A percentile compares a stretch with the other conserved stretches of the same genome.
Evolutionary conservation across 2,888 invertebrate species (phyloP).

Genomic region (Melieria omissa): DNA sequence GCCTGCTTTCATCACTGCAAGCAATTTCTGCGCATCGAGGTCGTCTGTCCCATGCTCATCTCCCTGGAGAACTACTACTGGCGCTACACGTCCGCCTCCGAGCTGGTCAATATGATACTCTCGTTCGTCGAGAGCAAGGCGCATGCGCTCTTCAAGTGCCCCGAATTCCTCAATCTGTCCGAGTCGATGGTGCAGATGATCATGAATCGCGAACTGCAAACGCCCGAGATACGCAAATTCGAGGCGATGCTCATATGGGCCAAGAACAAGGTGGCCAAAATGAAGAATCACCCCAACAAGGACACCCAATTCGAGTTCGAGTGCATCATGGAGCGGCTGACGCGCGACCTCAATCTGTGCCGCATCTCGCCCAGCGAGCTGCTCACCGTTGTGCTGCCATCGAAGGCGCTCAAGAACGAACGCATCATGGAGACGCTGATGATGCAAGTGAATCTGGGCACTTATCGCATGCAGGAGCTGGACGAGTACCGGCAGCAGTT

Average conservation of each 20-base stretch:
- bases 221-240: constrained; percentile 89
- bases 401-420: constrained; percentile 93
- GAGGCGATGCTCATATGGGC: constrained; percentile 95
- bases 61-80: constrained; percentile 94
- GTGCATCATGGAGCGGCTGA: constrained; percentile 91
- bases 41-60: constrained; percentile 92
- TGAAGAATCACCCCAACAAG: constrained; percentile 81
- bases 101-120: constrained; percentile 93
- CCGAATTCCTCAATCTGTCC: constrained; percentile 87
- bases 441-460: constrained; percentile 93
- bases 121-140: constrained; percentile 90
- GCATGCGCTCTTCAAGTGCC: constrained; percentile 83
- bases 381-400: constrained; percentile 91
- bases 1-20: constrained; percentile 97
- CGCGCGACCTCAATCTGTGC: constrained; percentile 87
- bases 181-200: constrained; percentile 96
- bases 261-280: constrained; percentile 76
- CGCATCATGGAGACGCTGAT: constrained; percentile 90
- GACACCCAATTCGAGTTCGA: constrained; percentile 91
- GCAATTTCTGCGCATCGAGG: constrained; percentile 90
- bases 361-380: constrained; percentile 93
- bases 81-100: constrained; percentile 94
- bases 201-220: constrained; percentile 90
- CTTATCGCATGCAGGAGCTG: constrained; percentile 90
- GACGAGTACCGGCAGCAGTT: constrained; percentile 88